Evolutionary conservation across 2,888 invertebrate genomes (phyloP), one percentile per base, ranked within the genome.

Genomic region (Anthrax anthrax): DNA sequence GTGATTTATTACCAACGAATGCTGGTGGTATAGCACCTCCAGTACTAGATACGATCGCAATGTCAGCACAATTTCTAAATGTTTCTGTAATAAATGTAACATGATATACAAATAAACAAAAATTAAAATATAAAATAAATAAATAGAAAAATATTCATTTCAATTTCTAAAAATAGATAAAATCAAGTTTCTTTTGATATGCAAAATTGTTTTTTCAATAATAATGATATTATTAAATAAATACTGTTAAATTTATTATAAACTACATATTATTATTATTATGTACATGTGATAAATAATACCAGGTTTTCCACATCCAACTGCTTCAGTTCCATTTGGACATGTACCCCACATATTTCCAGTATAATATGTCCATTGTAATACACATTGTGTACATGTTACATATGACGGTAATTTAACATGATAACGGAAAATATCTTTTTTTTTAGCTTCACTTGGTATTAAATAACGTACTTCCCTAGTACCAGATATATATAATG

Each of bases 301-400:
- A 67, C 67, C 68, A 10, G 90, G 85, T 52, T 78, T 76, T n/a
- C 91, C 91, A 60, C 90, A 91, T 2, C 91, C 90, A 2, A 87
- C 81, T 0, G 84, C 84, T 60, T 88, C 84, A 0, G 87, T 87
- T 39, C 90, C 90, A 62, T 90, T 88, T 1, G 76, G 67, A 59
- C 90, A 90, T 18, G 75, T 77, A 8, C 91, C 92, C 91, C 91
- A 92, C 79, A 88, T 89, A 61, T 92, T 92, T 16, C 81, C 84
- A 47, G 91, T 89, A 55, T 81, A 84, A 64, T 91, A 92, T 47
- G 81, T 88, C 92, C 92, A 92, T 61, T 91, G 90, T n/a, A 92
- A 63, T 5, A 92, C 86, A 60, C 92, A 92, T 57, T 89, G 88
- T 0, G 84, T 80, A 59, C 91, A 92, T 0, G 87, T 87, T 3